Base-by-base conservation (phyloP, 1,140 invertebrate species). In the Bicyclus anynana region DNA sequence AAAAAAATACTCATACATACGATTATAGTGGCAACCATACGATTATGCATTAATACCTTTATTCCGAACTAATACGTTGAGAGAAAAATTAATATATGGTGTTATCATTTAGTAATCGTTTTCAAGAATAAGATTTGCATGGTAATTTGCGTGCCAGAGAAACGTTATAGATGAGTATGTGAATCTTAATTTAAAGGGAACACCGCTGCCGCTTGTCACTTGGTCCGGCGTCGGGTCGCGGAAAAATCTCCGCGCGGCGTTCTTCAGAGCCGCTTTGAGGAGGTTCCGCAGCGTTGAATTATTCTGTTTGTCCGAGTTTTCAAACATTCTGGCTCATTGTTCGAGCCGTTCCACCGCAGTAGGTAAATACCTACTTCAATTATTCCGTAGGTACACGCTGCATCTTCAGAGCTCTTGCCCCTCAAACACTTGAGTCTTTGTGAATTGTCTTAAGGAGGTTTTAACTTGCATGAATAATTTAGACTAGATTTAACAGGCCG, bases 251-350 rank as follows among this genome's bases (percentile, higher is more conserved):
- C 59, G 62, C 63, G 65, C 53, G 56, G 61, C 50, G 51, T 58
- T 64, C 65, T 76, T 54, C 58, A 76, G 71, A 72, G 68, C 67
- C 66, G 47, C 67, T 77, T 69, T 73, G 77, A 75, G 60, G 62
- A 69, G 70, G 66, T 70, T 76, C 72, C 67, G 77, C 67, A 70
- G 69, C 67, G 74, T 72, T 81, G 78, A 83, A 80, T 83, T 79
- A 82, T 84, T 84, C 79, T 76, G 81, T 84, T 84, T 84, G 79
- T 80, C 68, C 70, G 75, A 77, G 65, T 78, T 76, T 72, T 73
- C 77, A 74, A 79, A 67, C 67, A 69, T 74, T 76, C 54, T 53
- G 23, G 23, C 23, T 62, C 55, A 68, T 64, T 76, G 74, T 77
- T 76, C 75, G 56, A 23, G 53, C 48, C n/a, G 29, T 27, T 18